Conservation (phyloP, 2,888 invertebrate species). For the Noctua comes region DNA sequence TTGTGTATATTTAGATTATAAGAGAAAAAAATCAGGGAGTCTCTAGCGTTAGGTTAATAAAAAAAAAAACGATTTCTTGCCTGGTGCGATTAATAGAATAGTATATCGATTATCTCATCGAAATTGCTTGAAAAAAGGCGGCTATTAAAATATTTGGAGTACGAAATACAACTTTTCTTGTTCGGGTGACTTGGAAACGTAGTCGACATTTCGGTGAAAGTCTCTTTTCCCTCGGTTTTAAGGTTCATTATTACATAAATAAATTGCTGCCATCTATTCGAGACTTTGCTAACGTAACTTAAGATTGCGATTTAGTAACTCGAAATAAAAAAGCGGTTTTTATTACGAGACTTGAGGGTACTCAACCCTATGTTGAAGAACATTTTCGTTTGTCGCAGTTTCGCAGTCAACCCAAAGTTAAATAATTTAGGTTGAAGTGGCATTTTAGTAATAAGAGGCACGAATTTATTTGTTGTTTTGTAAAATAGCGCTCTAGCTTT, state of each 20-base stretch:
- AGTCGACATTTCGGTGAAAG: constrained; percentile 12
- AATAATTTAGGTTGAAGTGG: constrained; percentile 75
- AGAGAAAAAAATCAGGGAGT: constrained; percentile 90
- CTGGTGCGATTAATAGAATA: constrained; percentile 83
- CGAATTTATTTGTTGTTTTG: constrained; percentile 90
- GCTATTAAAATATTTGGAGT: constrained; percentile 63
- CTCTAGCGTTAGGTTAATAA: constrained; percentile 83
- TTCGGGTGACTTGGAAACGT: constrained; percentile 57
- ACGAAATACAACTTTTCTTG: constrained; percentile 70
- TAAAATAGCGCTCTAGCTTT: constrained; percentile 84
- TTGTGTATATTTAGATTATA: constrained; percentile 89
- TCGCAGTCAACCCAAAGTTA: constrained; percentile 50
- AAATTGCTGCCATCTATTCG: neutral
- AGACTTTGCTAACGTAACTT: constrained; percentile 13
- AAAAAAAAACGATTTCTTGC: constrained; percentile 84
- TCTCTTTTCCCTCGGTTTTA: neutral
- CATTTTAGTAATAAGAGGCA: constrained; percentile 88
- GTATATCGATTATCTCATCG: constrained; percentile 73
- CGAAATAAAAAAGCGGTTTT: neutral
- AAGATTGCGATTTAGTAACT: constrained; percentile 13
- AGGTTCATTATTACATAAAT: neutral
- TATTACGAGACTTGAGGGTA: constrained; percentile 1
- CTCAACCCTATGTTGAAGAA: constrained; percentile 14
- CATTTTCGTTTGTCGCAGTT: constrained; percentile 29
- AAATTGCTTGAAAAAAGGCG: constrained; percentile 69